Percentiles rank a stretch among this genome's conserved stretches.
These are phyloP conservation scores for Thrips palmi DNA, from an alignment of 1,140 invertebrate genomes.

Conservation along the genomic window DNA sequence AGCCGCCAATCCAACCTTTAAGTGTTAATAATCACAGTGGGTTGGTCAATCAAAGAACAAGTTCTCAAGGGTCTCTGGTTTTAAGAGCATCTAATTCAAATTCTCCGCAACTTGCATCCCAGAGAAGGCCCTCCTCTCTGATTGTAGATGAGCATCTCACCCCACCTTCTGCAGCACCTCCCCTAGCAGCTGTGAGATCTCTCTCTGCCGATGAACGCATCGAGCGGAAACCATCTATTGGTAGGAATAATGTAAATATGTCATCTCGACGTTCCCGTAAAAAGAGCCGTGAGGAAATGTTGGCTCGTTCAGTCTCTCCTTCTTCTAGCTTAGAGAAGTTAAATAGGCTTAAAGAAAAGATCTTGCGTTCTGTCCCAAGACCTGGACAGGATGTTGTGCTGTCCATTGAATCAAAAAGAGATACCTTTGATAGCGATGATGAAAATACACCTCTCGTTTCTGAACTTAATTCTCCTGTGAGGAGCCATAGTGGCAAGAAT, in stretches of 20 bases:
- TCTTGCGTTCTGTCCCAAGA: slow-evolving; percentile 22
- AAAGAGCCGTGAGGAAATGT: neutral
- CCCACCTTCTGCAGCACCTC: neutral
- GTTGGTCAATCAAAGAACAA: too few relatives aligned
- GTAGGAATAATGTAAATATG: too few relatives aligned
- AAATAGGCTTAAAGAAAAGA: slow-evolving; percentile 23
- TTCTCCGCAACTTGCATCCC: too few relatives aligned
- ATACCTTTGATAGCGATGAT: slow-evolving; percentile 18
- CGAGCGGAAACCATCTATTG: too few relatives aligned
- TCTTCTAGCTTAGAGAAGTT: slow-evolving; percentile 22
- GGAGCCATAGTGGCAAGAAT: too few relatives aligned
- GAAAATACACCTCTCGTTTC: slow-evolving; percentile 25
- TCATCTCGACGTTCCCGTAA: neutral
- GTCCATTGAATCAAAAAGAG: neutral
- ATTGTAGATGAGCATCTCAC: neutral
- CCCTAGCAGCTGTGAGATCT: neutral
- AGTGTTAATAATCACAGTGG: too few relatives aligned
- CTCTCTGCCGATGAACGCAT: too few relatives aligned
- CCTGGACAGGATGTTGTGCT: slow-evolving; percentile 18
- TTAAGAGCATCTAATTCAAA: too few relatives aligned
- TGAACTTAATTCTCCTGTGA: too few relatives aligned
- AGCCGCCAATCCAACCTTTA: too few relatives aligned
- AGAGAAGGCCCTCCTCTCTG: too few relatives aligned
- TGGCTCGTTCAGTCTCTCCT: slow-evolving; percentile 3
- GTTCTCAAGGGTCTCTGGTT: too few relatives aligned